phyloP scores from a whole-genome alignment of 2,113 vertebrate species.

The Thomomys bottae region DNA sequence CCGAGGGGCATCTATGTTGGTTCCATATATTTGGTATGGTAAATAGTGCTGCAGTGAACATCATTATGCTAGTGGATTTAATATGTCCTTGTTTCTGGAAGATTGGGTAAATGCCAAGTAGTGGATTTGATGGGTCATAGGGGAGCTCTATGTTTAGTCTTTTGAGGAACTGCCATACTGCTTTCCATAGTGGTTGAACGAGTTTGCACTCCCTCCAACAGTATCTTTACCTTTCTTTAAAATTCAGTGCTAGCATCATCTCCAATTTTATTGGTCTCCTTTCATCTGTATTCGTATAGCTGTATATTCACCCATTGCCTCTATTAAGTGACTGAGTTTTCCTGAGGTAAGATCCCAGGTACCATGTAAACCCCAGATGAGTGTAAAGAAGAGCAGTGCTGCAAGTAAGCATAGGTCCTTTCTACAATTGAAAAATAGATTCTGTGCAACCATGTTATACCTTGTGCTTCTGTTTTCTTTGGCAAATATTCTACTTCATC shows the following conservation, averaged over 20 bases:
- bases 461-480: slow-evolving; percentile 33
- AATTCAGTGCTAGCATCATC: background rate
- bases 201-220: no score
- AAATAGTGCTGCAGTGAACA: no score
- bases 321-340: slow-evolving; percentile 11
- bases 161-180: no score
- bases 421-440: background rate
- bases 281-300: background rate
- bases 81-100: no score
- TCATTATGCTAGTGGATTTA: no score
- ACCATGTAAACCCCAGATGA: background rate
- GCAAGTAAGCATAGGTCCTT: slow-evolving; percentile 2
- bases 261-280: background rate
- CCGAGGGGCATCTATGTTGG: no score
- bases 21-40: no score
- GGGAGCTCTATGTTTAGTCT: no score
- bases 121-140: no score
- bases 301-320: background rate
- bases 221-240: background rate
- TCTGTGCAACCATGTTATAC: background rate
- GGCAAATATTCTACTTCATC: background rate
- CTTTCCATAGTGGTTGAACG: no score
- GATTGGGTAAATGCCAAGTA: no score
- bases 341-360: background rate
- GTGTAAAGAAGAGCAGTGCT: background rate